Evolutionary conservation across 1,140 invertebrate genomes (phyloP), one percentile per base, ranked within the genome.

Genomic region (Coptotermes formosanus): DNA sequence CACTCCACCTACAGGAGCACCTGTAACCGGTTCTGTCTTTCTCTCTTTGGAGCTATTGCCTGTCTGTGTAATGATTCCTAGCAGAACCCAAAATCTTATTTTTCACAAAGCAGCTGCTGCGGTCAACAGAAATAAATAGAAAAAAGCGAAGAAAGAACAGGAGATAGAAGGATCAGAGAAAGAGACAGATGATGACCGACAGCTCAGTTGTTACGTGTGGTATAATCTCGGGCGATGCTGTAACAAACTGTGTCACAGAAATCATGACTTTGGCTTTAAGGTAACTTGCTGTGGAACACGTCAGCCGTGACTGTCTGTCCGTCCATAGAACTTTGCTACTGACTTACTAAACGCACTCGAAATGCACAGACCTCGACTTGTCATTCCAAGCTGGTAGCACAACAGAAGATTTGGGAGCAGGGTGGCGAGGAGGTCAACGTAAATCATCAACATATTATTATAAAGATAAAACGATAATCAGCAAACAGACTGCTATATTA

Each of bases 161-260:
- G n/a, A 25, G n/a, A 30, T n/a, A 75, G 7, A 30, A 30, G n/a
- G n/a, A 11, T 30, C 11, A 30, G n/a, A 30, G 64, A 23, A 59
- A 23, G 55, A 59, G 55, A 59, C n/a, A 75, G 7, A 64, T 23
- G 14, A 48, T 48, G 45, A 48, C 2, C 12, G 59, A 64, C 16
- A n/a, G 19, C 12, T 64, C 59, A 23, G 59, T 9, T 64, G 7
- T 11, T 48, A 48, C 48, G 16, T 48, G 19, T 55, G 52, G 21
- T 55, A 16, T 21, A 9, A 21, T 19, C 52, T 55, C 16, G 19
- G 52, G 52, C 16, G 25, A 75, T n/a, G 64, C 14, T 75, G n/a
- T 75, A 75, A 75, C n/a, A 75, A 75, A 30, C 25, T 75, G 64
- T 75, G 64, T 75, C 64, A 75, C 64, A n/a, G 64, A 30, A 75